These are phyloP conservation scores for Dissostichus mawsoni DNA, from an alignment of 2,113 vertebrate species.

Conservation along the genomic window DNA sequence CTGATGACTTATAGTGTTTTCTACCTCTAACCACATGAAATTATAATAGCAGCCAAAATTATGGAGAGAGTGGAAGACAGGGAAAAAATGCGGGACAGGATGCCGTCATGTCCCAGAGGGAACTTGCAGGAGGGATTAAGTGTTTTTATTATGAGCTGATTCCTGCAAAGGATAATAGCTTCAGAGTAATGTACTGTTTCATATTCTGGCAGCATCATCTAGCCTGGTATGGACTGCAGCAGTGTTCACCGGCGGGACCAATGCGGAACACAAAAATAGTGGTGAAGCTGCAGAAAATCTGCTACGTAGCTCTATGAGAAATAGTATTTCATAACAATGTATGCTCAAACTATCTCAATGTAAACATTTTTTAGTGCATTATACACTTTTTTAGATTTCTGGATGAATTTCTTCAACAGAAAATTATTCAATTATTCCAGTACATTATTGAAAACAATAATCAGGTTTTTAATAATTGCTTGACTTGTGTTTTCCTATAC, in stretches of 20 bases:
- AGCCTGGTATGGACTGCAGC: slow-evolving; percentile 9
- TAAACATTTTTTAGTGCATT: background rate
- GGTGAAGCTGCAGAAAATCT: background rate
- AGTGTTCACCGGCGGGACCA: slow-evolving; percentile 1
- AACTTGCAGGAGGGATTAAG: slow-evolving; percentile 64
- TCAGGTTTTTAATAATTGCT: background rate
- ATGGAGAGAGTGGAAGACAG: slow-evolving; percentile 24
- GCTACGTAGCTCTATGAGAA: background rate
- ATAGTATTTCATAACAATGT: too few species aligned
- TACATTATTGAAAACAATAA: background rate
- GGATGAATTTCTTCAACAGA: background rate
- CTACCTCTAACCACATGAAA: slow-evolving; percentile 31
- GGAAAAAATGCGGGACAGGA: slow-evolving; percentile 47
- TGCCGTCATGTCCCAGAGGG: slow-evolving; percentile 58
- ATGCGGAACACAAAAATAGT: background rate
- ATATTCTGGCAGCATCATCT: slow-evolving; percentile 39
- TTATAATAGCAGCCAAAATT: slow-evolving; percentile 25
- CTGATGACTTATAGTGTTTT: slow-evolving; percentile 38
- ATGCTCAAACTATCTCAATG: background rate
- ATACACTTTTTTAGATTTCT: background rate
- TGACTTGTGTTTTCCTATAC: too few species aligned
- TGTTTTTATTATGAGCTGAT: slow-evolving; percentile 72
- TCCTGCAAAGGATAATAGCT: slow-evolving; percentile 60
- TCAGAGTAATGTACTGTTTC: slow-evolving; percentile 55
- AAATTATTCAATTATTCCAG: background rate